A percentile compares a stretch with the other conserved stretches of the same genome.
phyloP scores from a whole-genome alignment of 2,888 invertebrate species.

The Tenthredo distinguenda region DNA sequence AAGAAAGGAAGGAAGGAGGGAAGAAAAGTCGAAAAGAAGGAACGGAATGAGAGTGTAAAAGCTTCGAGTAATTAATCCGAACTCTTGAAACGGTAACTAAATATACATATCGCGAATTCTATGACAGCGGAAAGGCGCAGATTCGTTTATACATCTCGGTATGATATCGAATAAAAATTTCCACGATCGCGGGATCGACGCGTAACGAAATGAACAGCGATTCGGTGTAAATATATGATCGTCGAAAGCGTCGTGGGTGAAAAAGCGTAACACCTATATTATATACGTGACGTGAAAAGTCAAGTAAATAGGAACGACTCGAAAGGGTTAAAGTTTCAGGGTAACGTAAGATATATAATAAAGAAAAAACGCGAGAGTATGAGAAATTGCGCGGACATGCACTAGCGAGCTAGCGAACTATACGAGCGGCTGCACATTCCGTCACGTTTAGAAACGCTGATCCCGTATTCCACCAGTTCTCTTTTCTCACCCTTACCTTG shows the following conservation, averaged over 20 bases:
- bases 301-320: constrained; percentile 53
- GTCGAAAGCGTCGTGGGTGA: constrained; percentile 58
- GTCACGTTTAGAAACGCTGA: constrained; percentile 35
- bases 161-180: not conserved
- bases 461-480: constrained; percentile 30
- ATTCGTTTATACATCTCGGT: too few species aligned
- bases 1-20: not conserved
- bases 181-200: too few species aligned
- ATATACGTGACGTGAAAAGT: constrained; percentile 50
- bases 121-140: too few species aligned
- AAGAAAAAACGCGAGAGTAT: constrained; percentile 53
- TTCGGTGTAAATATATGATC: too few species aligned
- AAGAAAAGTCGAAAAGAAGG: not conserved
- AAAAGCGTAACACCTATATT: constrained; percentile 58
- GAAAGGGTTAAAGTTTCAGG: not conserved
- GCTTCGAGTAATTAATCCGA: not conserved
- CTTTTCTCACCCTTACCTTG: constrained; percentile 17
- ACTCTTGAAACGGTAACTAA: not conserved
- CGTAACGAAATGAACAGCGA: constrained; percentile 57
- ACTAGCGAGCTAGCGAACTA: not conserved
- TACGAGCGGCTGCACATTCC: not conserved
- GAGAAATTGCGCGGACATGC: constrained; percentile 62
- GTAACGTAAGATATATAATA: not conserved
- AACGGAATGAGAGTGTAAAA: not conserved
- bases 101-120: not conserved